A percentile compares a stretch with the other conserved stretches of the same genome.
These are phyloP conservation scores for Haliclona indistincta DNA, from an alignment of 37 sponge, comb jelly and placozoan species.

Conservation along the genomic window DNA sequence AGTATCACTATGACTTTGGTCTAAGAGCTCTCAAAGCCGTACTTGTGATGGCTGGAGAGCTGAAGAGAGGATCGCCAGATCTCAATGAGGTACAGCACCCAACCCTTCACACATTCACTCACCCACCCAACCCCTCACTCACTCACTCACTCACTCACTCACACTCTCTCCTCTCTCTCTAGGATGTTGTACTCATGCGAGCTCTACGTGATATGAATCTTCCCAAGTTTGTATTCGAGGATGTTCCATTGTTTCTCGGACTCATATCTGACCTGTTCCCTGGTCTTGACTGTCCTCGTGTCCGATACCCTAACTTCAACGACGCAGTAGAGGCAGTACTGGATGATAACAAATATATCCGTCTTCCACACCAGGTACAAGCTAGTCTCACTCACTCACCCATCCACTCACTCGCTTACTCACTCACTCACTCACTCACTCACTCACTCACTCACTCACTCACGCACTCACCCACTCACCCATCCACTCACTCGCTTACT, in stretches of 20 bases:
- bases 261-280: slow-evolving; percentile 98
- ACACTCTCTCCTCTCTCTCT: not conserved
- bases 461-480: not conserved
- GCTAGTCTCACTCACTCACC: not conserved
- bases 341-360: slow-evolving; percentile 78
- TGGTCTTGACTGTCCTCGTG: slow-evolving; percentile 98
- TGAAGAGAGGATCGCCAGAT: slow-evolving; percentile 97
- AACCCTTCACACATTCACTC: not conserved
- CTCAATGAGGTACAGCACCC: slow-evolving; percentile 67
- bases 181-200: slow-evolving; percentile 98
- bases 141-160: not conserved
- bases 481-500: not conserved
- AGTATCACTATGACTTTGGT: slow-evolving; percentile 99
- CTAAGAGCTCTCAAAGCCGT: slow-evolving; percentile 99
- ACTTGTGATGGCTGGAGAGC: slow-evolving; percentile 99
- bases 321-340: slow-evolving; percentile 95
- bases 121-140: too few relatives aligned
- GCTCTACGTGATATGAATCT: slow-evolving; percentile 99
- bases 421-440: not conserved
- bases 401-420: not conserved
- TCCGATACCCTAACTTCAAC: slow-evolving; percentile 98
- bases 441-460: not conserved
- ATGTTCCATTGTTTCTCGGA: slow-evolving; percentile 98
- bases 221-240: slow-evolving; percentile 99
- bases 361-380: slow-evolving; percentile 86